Evolutionary conservation across 2,113 vertebrate species (phyloP).

Genomic region (Noturus placidus): DNA sequence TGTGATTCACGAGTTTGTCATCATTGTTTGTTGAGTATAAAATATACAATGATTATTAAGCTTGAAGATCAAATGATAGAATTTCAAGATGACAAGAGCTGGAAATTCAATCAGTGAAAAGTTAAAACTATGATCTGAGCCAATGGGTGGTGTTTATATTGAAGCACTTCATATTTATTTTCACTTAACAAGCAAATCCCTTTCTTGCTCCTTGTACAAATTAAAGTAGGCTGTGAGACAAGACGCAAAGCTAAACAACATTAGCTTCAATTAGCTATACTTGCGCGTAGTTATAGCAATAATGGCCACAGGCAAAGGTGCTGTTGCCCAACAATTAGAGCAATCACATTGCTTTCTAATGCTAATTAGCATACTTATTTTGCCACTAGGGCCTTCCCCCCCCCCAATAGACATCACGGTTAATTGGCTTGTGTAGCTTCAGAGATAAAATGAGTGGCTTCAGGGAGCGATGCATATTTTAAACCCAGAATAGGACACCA

Average conservation of each 20-base stretch:
- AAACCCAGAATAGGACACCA: slow-evolving; percentile 41
- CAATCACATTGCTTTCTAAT: slow-evolving; percentile 27
- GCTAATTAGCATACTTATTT: slow-evolving; percentile 46
- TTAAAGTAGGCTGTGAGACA: not conserved
- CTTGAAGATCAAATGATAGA: not conserved
- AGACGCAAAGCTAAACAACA: slow-evolving; percentile 22
- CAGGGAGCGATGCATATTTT: slow-evolving; percentile 41
- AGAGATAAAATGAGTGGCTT: slow-evolving; percentile 43
- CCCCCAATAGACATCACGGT: slow-evolving; percentile 49
- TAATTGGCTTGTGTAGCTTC: slow-evolving; percentile 57
- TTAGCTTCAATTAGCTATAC: slow-evolving; percentile 16
- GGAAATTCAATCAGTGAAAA: not conserved
- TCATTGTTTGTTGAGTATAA: not conserved
- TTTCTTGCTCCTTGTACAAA: not conserved
- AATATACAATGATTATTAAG: not conserved
- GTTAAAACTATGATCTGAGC: not conserved
- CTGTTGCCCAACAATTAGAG: slow-evolving; percentile 36
- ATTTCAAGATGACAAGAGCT: not conserved
- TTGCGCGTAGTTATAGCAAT: not conserved
- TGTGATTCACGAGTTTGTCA: not conserved
- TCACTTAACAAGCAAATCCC: not conserved
- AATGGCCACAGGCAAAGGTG: slow-evolving; percentile 27
- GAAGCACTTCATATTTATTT: not conserved
- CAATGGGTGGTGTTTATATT: not conserved
- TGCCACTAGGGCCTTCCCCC: slow-evolving; percentile 19